phyloP scores from a whole-genome alignment of 2,888 invertebrate genomes.

The Caenorhabditis macrosperma region DNA sequence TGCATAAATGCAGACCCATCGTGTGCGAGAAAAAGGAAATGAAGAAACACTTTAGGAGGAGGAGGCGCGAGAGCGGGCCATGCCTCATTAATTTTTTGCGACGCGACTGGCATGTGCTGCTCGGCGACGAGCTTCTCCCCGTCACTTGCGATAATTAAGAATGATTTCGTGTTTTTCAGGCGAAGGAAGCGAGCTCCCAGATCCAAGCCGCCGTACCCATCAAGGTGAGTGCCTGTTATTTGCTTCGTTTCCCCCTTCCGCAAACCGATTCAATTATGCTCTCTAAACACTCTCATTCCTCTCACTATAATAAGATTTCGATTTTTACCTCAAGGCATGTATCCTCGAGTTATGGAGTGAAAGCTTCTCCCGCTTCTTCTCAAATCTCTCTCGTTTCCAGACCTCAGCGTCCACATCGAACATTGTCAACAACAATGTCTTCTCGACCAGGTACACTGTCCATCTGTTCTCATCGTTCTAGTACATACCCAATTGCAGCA shows the following conservation, averaged over 20 bases:
- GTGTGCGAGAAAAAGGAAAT: neutral
- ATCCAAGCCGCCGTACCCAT: slow-evolving; percentile 72
- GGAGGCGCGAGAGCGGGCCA: slow-evolving; percentile 20
- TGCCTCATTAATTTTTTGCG: slow-evolving; percentile 56
- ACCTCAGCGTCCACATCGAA: slow-evolving; percentile 50
- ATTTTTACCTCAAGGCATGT: slow-evolving; percentile 11
- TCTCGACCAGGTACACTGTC: slow-evolving; percentile 28
- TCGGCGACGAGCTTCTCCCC: slow-evolving; percentile 10
- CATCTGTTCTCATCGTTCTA: neutral
- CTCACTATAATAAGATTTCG: slow-evolving; percentile 16
- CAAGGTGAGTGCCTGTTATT: slow-evolving; percentile 45
- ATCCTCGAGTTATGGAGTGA: too few species aligned
- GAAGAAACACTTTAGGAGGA: slow-evolving; percentile 48
- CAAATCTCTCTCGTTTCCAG: slow-evolving; percentile 17
- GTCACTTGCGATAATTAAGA: slow-evolving; percentile 44
- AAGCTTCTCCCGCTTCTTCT: too few species aligned
- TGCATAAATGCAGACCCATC: slow-evolving; percentile 43
- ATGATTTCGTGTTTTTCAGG: slow-evolving; percentile 56
- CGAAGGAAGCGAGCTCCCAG: slow-evolving; percentile 77
- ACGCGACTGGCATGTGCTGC: slow-evolving; percentile 21
- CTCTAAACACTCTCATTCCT: neutral
- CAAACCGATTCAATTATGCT: slow-evolving; percentile 38
- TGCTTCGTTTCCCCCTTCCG: slow-evolving; percentile 34
- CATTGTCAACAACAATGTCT: slow-evolving; percentile 56
- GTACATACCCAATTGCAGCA: slow-evolving; percentile 24